phyloP scores from a whole-genome alignment of 2,113 vertebrate genomes.

The Hyla sarda region DNA sequence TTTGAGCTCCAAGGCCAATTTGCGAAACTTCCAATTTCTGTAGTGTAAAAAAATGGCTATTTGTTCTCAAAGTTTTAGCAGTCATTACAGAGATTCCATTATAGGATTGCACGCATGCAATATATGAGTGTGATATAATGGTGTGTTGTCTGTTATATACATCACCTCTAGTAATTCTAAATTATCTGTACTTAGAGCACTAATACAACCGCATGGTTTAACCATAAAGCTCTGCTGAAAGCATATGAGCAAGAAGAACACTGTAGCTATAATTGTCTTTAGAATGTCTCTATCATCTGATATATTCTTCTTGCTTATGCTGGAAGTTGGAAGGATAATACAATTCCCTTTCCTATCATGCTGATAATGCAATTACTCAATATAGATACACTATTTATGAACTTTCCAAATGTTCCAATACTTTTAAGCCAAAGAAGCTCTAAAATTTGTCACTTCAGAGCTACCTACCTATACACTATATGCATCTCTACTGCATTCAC shows the following conservation, averaged over 20 bases:
- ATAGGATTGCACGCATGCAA: not conserved
- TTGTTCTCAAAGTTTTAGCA: not conserved
- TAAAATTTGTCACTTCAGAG: not conserved
- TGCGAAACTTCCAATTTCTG: not conserved
- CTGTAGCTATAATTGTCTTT: too few species aligned
- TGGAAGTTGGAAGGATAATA: not conserved
- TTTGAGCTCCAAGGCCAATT: conserved; percentile 3
- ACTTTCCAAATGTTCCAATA: not conserved
- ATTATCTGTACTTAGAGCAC: too few species aligned
- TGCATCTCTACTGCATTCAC: not conserved
- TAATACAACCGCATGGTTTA: too few species aligned
- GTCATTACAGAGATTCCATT: not conserved
- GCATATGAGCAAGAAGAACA: too few species aligned
- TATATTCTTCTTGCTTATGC: too few species aligned
- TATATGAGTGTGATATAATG: not conserved
- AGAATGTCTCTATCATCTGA: too few species aligned
- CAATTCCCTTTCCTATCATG: not conserved
- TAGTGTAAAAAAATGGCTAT: not conserved
- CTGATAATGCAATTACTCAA: not conserved
- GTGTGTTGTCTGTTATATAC: too few species aligned
- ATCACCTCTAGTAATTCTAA: too few species aligned
- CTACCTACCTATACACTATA: not conserved
- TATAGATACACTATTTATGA: not conserved
- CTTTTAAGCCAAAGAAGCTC: not conserved
- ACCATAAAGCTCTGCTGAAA: too few species aligned